These are phyloP conservation scores for Macrotus californicus DNA, from an alignment of 2,113 vertebrate species.

Conservation along the genomic window DNA sequence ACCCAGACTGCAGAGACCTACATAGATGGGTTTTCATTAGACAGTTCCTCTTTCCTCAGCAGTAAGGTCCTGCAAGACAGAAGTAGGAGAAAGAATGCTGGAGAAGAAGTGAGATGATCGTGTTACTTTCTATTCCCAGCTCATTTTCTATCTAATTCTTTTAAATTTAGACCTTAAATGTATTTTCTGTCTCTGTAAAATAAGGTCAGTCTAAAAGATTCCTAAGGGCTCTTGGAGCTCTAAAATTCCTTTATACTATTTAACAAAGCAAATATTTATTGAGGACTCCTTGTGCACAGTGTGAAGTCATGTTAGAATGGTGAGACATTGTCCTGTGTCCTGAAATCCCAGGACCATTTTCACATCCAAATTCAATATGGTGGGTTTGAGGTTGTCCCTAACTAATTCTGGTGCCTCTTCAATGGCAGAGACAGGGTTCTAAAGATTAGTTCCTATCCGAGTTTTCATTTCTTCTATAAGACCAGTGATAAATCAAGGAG, in stretches of 20 bases:
- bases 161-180: background rate
- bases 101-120: background rate
- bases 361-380: background rate
- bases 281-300: background rate
- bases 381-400: background rate
- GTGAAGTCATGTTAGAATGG: background rate
- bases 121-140: background rate
- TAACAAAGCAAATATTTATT: background rate
- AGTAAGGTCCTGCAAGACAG: background rate
- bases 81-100: background rate
- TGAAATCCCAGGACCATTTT: background rate
- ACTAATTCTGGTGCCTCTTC: background rate
- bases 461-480: background rate
- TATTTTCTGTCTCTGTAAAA: background rate
- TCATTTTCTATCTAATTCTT: background rate
- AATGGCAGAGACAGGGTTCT: background rate
- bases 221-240: background rate
- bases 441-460: background rate
- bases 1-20: background rate
- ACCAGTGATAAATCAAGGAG: background rate
- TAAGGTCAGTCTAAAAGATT: background rate
- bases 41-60: background rate
- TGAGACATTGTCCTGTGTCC: background rate
- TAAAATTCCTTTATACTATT: background rate
- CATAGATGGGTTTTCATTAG: background rate